Evolutionary conservation across 2,888 invertebrate genomes (phyloP), one percentile per base, ranked within the genome.

Genomic region (Hirtodrosophila confusa): DNA sequence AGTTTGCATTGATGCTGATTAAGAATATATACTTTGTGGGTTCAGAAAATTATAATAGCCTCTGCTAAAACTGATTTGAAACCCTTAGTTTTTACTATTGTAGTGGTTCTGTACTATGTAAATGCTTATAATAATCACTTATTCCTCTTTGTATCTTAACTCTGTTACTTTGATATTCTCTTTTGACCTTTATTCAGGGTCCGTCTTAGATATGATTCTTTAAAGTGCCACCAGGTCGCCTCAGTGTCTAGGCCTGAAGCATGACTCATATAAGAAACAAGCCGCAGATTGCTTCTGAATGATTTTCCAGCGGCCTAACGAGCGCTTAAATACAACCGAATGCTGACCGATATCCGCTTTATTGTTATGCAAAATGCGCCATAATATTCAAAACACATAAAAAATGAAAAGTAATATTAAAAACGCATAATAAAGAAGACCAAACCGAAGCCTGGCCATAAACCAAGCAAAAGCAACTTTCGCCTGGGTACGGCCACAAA

Each of bases 361-460:
- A 87, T 88, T 88, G 87, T 85, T 76, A 85, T 85, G 87, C 88
- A 76, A 85, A 85, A 84, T 70, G 51, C 49, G 58, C 40, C 71
- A 64, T 78, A 76, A 78, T 78, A 61, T 49, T 44, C 62, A 74
- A 69, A 61, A 36, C 36, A 39, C n/a, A 51, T 49, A 54, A 67
- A 55, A 72, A 72, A 69, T 17, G 60, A 68, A 66, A 79, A 75
- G 62, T 65, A 64, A 86, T 88, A 88, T 88, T 88, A 82, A 88
- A 88, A 84, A 74, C 62, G 68, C 82, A 80, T 78, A 73, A 80
- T 63, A 66, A 69, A 54, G 47, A 45, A 69, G 53, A 39, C 50
- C 57, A 56, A 60, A 45, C 40, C 48, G 36, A 66, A 66, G 66
- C 56, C 65, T 60, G 72, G 57, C 41, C 60, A 69, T 78, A 73